A percentile compares a stretch with the other conserved stretches of the same genome.
These are phyloP conservation scores for Chlamydotis undulata DNA, from an alignment of 2,113 vertebrate species.

Conservation along the genomic window DNA sequence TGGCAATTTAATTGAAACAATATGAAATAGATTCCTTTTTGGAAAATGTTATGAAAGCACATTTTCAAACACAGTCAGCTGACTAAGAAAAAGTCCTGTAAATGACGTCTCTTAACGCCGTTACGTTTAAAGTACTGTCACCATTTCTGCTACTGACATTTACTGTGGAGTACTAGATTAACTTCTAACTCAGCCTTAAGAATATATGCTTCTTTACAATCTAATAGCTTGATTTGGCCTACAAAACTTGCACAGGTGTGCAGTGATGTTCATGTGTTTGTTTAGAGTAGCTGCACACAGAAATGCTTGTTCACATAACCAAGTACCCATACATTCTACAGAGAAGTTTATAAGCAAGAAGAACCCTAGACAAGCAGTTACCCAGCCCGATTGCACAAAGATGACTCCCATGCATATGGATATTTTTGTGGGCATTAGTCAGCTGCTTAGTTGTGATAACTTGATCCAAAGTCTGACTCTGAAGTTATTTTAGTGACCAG, in stretches of 20 bases:
- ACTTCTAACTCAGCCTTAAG: background rate
- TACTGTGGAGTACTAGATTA: background rate
- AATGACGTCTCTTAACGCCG: background rate
- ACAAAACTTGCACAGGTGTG: background rate
- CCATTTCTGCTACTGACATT: background rate
- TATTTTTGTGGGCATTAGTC: slow-evolving; percentile 58
- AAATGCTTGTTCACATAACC: background rate
- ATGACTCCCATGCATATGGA: background rate
- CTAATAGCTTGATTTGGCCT: background rate
- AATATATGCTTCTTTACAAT: background rate
- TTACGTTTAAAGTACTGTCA: background rate
- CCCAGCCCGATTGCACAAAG: background rate
- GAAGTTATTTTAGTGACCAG: slow-evolving; percentile 56
- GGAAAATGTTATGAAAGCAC: background rate
- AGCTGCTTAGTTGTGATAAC: slow-evolving; percentile 44
- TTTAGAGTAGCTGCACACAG: background rate
- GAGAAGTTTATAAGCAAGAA: background rate
- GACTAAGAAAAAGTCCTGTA: background rate
- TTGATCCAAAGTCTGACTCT: slow-evolving; percentile 48
- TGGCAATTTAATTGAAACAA: background rate
- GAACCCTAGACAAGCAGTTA: background rate
- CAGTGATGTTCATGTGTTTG: background rate
- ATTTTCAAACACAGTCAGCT: background rate
- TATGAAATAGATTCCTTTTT: background rate
- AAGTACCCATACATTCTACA: background rate